Evolutionary conservation across 1,140 invertebrate genomes (phyloP).

Genomic region (Schlechtendalia chinensis): DNA sequence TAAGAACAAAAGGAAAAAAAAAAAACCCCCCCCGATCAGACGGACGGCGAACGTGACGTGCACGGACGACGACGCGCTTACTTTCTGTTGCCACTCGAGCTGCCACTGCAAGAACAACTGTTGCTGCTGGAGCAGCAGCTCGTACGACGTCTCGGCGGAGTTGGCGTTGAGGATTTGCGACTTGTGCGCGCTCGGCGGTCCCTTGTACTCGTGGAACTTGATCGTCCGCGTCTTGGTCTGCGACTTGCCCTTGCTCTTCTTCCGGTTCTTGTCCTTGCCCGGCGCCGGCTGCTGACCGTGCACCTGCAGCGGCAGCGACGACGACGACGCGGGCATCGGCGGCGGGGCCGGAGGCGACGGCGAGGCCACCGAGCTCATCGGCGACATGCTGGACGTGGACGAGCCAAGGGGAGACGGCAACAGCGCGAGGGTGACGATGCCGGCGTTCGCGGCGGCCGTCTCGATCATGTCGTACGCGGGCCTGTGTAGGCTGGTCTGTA

Average conservation of each 20-base stretch:
- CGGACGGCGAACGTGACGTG: background rate
- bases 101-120: constrained; percentile 89
- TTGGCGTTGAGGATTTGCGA: constrained; percentile 58
- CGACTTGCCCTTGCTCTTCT: constrained; percentile 78
- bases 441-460: constrained; percentile 65
- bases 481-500: background rate
- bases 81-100: constrained; percentile 75
- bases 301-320: constrained; percentile 59
- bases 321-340: constrained; percentile 52
- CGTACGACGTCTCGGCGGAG: constrained; percentile 80
- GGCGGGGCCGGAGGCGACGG: constrained; percentile 59
- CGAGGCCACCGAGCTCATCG: constrained; percentile 52
- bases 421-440: constrained; percentile 59
- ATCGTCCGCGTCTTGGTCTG: constrained; percentile 83
- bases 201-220: constrained; percentile 98
- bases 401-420: constrained; percentile 50
- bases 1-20: constrained; percentile 41
- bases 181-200: constrained; percentile 87
- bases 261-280: constrained; percentile 79
- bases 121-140: constrained; percentile 88
- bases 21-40: background rate
- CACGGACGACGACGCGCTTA: constrained; percentile 52
- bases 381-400: constrained; percentile 52
- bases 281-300: constrained; percentile 62
- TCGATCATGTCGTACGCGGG: constrained; percentile 57